Percentiles rank a stretch among this genome's conserved stretches.
phyloP scores from a whole-genome alignment of 2,888 invertebrate species.

The Epirrhoe tristata region DNA sequence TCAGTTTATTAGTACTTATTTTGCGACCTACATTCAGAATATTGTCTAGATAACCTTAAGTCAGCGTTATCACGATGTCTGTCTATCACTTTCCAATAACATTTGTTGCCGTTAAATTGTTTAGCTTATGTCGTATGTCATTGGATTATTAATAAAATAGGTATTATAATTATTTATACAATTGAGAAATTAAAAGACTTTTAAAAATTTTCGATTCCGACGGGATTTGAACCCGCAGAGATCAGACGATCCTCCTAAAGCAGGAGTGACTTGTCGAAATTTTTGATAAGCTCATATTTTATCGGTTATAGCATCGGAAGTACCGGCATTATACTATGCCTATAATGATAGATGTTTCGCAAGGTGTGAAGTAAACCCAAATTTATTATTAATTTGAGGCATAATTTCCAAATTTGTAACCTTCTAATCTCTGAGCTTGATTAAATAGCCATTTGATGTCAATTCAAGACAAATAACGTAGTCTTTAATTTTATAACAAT shows the following conservation, averaged over 20 bases:
- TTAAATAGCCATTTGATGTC: conserved; percentile 20
- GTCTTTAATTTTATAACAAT: conserved; percentile 7
- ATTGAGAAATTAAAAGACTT: too few species aligned
- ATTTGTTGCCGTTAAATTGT: conserved; percentile 33
- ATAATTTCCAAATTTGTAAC: conserved; percentile 19
- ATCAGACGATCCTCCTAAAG: too few species aligned
- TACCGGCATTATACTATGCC: neutral
- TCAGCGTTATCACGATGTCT: conserved; percentile 38
- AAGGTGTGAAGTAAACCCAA: conserved; percentile 1
- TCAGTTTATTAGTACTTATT: conserved; percentile 39
- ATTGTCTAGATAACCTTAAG: conserved; percentile 44
- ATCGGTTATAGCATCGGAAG: too few species aligned
- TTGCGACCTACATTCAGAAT: conserved; percentile 42
- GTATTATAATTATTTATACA: too few species aligned
- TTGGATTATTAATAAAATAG: neutral
- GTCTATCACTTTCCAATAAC: conserved; percentile 45
- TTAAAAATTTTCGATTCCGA: too few species aligned
- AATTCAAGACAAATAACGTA: conserved; percentile 21
- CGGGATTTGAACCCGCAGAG: too few species aligned
- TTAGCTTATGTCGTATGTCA: conserved; percentile 9
- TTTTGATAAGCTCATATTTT: too few species aligned
- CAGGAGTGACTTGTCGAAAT: too few species aligned
- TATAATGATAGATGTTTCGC: conserved; percentile 3
- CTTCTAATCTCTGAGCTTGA: conserved; percentile 23
- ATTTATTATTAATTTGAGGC: conserved; percentile 8